Base-by-base conservation (phyloP, 2,113 vertebrate genomes). In the Pimephales promelas region DNA sequence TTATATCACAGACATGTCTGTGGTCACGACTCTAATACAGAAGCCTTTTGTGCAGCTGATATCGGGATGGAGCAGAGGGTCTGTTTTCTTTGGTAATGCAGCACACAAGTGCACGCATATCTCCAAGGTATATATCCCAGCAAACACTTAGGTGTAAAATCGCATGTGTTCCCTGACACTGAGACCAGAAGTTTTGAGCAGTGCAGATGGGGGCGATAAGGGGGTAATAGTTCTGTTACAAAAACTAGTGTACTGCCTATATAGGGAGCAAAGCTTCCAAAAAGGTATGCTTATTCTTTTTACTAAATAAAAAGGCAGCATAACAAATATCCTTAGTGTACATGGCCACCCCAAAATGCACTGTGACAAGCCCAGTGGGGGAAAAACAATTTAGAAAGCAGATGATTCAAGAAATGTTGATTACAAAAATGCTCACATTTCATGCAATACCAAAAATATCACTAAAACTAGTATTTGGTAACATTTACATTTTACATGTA, bases 11-110 rank as follows among this genome's bases (percentile, higher is more conserved):
- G 64, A 54, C 4, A 5, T 71, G 45, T 20, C 78, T 34, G 20
- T 34, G 61, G 18, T 84, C 86, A 84, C 79, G 72, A 78, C 54
- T 84, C 62, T 54, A 49, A 80, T 80, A 56, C 64, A 70, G 36
- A 49, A 31, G 18, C 61, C 43, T 66, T 79, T 66, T 79, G n/a
- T 26, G 20, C 31, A 70, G 47, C 77, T 81, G 68, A 34, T 72
- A 22, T 43, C 77, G 43, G 40, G 24, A 57, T 64, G 78, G 40
- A 64, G 18, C 3, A 2, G 54, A 61, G 56, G 20, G 14, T n/a
- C 11, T 81, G 82, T 26, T 87, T 82, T 76, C 66, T 62, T 43
- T 49, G 16, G 49, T 24, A 11, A 18, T 43, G 45, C 20, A 64
- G 22, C n/a, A 71, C 56, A 52, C 28, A 85, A 36, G 54, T 72